phyloP scores from a whole-genome alignment of 1,140 invertebrate species.

The Drosophila carrolli region DNA sequence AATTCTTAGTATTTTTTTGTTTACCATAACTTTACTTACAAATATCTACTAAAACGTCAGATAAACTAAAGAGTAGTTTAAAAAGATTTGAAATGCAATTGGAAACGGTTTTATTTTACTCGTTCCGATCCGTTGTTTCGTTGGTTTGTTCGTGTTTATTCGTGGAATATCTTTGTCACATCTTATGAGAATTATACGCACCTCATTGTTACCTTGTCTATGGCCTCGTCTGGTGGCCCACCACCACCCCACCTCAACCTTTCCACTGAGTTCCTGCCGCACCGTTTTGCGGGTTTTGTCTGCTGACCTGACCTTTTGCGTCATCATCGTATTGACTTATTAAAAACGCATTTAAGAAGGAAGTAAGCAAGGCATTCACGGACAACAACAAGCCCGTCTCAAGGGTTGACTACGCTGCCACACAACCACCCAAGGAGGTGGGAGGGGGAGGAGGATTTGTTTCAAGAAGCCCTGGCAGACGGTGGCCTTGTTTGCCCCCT shows the following conservation, averaged over 20 bases:
- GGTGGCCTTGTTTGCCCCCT: constrained; percentile 28
- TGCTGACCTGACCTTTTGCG: constrained; percentile 79
- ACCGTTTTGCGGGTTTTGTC: constrained; percentile 48
- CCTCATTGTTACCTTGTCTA: constrained; percentile 53
- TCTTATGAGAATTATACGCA: constrained; percentile 22
- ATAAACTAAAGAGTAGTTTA: too few relatives aligned
- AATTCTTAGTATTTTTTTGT: too few relatives aligned
- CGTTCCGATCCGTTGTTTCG: constrained; percentile 4
- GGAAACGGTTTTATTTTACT: constrained; percentile 12
- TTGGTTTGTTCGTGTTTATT: constrained; percentile 17
- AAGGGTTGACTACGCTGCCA: constrained; percentile 32
- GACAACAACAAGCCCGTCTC: constrained; percentile 49
- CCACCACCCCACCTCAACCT: constrained; percentile 25
- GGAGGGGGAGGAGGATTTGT: constrained; percentile 1
- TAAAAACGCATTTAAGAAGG: constrained; percentile 68
- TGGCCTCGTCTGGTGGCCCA: constrained; percentile 35
- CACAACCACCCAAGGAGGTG: constrained; percentile 6
- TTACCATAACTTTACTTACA: too few relatives aligned
- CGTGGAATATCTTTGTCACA: constrained; percentile 20
- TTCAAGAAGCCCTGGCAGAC: constrained; percentile 26
- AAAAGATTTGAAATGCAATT: background rate
- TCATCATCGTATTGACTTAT: constrained; percentile 71
- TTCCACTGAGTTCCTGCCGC: constrained; percentile 25
- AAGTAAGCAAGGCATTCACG: constrained; percentile 46
- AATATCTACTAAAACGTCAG: too few relatives aligned